These are phyloP conservation scores for Anableps anableps DNA, from an alignment of 2,797 vertebrate species.

Conservation along the genomic window DNA sequence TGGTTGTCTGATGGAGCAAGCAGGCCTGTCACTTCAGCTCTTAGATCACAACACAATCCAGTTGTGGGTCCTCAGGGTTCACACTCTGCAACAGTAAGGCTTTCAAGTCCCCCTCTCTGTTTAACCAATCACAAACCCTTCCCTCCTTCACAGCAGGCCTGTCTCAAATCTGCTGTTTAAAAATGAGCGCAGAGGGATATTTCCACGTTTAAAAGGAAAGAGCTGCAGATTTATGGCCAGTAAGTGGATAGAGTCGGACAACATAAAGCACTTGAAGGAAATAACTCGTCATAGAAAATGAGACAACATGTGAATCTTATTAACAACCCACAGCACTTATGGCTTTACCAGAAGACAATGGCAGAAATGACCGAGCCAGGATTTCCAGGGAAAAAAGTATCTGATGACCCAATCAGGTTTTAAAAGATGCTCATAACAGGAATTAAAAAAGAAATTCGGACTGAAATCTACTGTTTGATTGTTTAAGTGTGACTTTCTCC, in stretches of 20 bases:
- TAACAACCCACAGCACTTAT: constrained; percentile 30
- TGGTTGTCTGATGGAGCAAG: constrained; percentile 44
- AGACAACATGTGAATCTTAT: constrained; percentile 37
- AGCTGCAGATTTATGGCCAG: constrained; percentile 45
- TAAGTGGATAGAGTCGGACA: constrained; percentile 31
- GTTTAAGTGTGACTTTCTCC: not conserved
- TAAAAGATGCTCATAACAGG: not conserved
- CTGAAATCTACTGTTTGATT: not conserved
- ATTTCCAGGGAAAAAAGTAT: not conserved
- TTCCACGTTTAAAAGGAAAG: constrained; percentile 59
- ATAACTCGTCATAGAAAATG: constrained; percentile 36
- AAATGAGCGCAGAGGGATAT: constrained; percentile 43
- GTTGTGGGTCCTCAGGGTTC: constrained; percentile 21
- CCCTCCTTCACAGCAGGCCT: constrained; percentile 44
- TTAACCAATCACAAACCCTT: constrained; percentile 64
- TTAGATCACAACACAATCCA: constrained; percentile 24
- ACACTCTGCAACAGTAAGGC: constrained; percentile 19
- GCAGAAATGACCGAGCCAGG: not conserved
- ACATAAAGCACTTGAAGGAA: constrained; percentile 30
- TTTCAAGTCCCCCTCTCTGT: constrained; percentile 51
- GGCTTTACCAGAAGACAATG: constrained; percentile 52
- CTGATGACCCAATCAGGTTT: constrained; percentile 3
- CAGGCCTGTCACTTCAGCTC: constrained; percentile 29
- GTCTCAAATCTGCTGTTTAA: constrained; percentile 35
- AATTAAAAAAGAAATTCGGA: not conserved